phyloP scores from a whole-genome alignment of 2,888 invertebrate genomes.

The Labia minor region DNA sequence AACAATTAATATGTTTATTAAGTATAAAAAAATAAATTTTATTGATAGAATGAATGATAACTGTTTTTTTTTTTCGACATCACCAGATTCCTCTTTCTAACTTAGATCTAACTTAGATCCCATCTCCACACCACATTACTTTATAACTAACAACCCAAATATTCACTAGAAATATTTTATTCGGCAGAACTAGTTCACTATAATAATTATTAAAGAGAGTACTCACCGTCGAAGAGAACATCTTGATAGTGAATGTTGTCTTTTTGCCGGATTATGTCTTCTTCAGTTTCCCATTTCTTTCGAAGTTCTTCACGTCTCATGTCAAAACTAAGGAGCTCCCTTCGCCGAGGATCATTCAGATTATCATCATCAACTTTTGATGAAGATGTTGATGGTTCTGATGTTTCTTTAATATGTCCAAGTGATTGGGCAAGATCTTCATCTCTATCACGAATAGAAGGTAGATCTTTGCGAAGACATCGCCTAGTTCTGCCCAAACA shows the following conservation, averaged over 20 bases:
- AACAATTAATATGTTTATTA: too few relatives aligned
- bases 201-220: neutral
- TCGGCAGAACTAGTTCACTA: too few relatives aligned
- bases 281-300: constrained; percentile 80
- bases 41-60: too few relatives aligned
- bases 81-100: too few relatives aligned
- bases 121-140: too few relatives aligned
- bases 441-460: constrained; percentile 53
- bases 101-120: too few relatives aligned
- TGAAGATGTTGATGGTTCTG: constrained; percentile 21
- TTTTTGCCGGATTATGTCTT: constrained; percentile 58
- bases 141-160: too few relatives aligned
- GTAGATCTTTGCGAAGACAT: constrained; percentile 68
- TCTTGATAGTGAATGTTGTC: constrained; percentile 83
- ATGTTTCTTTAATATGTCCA: constrained; percentile 20
- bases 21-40: too few relatives aligned
- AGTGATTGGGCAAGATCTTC: constrained; percentile 29
- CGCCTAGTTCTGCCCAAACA: constrained; percentile 76
- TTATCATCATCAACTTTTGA: constrained; percentile 18
- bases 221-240: constrained; percentile 70
- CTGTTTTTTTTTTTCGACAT: too few relatives aligned
- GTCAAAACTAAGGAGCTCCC: constrained; percentile 41
- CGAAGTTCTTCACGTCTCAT: constrained; percentile 59
- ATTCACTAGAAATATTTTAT: too few relatives aligned
- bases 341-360: constrained; percentile 31